Base-by-base conservation (phyloP, 2,797 vertebrate species). In the Emydoidea blandingii region DNA sequence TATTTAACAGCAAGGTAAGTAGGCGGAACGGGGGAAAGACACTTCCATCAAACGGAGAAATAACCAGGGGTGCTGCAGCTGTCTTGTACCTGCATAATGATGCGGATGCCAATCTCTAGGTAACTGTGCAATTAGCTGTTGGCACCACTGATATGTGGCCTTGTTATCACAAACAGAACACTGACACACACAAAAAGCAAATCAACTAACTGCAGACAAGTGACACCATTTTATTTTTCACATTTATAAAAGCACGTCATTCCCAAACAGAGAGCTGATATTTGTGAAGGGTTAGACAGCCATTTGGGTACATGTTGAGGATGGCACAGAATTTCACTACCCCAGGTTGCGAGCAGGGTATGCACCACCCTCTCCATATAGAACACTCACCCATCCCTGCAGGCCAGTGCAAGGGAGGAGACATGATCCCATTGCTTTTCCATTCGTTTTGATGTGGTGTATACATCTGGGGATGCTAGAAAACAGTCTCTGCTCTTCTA, bases 141-240 rank as follows among this genome's bases (percentile, higher is more conserved):
- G 41, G 12, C 72, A 14, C 41, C 27, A 29, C 25, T 57, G 25
- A 34, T 54, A 31, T 12, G 57, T 29, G 25, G 54, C 4, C 25
- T 62, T 29, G 12, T 49, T 56, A 74, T 78, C 41, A 78, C 29
- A 78, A 78, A 57, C 21, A 52, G 34, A 93, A 89, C 15, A 47
- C 34, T 1, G 0, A 68, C 31, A 47, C 3, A 12, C 7, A 12
- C 6, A 21, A 1, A 0, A 18, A 6, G 7, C 5, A 4, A 52
- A 68, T 12, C 53, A 78, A 14, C 1, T 1, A 25, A 52, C 34
- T 14, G 34, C 50, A 80, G 34, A 80, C 50, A 80, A 10, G 12
- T 16, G 34, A 15, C 29, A 82, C 5, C 15, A 15, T 3, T 47
- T 21, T 16, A n/a, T 34, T 29, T 21, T 49, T 7, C 72, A 3